A percentile compares a stretch with the other conserved stretches of the same genome.
These are phyloP conservation scores for Habrosyne pyritoides DNA, from an alignment of 2,888 invertebrate genomes.

Conservation along the genomic window DNA sequence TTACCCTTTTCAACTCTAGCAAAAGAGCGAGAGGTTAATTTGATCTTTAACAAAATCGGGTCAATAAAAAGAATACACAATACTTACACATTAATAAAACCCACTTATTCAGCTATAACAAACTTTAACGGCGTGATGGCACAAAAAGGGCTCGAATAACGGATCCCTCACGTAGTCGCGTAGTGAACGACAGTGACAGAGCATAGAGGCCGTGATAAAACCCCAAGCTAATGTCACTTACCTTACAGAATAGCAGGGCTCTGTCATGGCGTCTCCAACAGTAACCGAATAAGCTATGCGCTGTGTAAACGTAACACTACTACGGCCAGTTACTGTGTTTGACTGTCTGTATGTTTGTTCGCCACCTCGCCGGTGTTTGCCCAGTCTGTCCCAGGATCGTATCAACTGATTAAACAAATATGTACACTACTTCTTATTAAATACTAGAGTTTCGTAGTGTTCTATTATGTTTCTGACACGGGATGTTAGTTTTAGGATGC, in stretches of 20 bases:
- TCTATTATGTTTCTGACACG: not conserved
- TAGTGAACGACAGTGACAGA: no score
- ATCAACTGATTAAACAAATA: slow-evolving; percentile 62
- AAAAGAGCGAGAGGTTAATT: no score
- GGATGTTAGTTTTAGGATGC: not conserved
- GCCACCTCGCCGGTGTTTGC: slow-evolving; percentile 29
- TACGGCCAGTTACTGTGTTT: slow-evolving; percentile 23
- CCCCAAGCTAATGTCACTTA: no score
- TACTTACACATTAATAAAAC: no score
- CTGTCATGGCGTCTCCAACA: slow-evolving; percentile 11
- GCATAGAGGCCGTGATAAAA: no score
- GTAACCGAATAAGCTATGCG: slow-evolving; percentile 31
- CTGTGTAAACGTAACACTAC: slow-evolving; percentile 34
- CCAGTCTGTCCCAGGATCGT: slow-evolving; percentile 32
- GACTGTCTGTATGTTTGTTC: slow-evolving; percentile 33
- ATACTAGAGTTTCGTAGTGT: slow-evolving; percentile 4
- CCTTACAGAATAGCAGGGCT: no score
- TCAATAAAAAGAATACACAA: not conserved
- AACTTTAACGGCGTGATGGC: no score
- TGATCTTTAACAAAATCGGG: not conserved
- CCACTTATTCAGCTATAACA: no score
- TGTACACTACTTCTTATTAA: slow-evolving; percentile 22
- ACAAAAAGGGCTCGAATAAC: no score
- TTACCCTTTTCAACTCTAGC: no score
- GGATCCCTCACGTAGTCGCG: no score